Evolutionary conservation across 1,140 invertebrate genomes (phyloP).

Genomic region (Stenopsyche tienmushanensis): DNA sequence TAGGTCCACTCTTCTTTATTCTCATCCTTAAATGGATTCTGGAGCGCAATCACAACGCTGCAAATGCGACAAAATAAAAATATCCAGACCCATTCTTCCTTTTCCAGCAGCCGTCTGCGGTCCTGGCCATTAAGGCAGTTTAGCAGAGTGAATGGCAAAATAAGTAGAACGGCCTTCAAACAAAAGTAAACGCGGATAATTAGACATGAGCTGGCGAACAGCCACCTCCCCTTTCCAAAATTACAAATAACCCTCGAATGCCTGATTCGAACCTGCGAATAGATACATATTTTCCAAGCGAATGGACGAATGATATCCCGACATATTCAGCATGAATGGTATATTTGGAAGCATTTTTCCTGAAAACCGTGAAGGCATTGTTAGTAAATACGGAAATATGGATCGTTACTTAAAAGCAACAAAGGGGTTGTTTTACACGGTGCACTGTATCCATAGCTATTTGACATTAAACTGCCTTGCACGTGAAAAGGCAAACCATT

Average conservation of each 20-base stretch:
- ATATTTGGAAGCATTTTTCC: background rate
- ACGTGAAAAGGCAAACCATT: too few relatives aligned
- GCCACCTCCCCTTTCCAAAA: background rate
- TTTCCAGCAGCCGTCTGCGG: too few relatives aligned
- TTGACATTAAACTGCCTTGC: too few relatives aligned
- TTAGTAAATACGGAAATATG: background rate
- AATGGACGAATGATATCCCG: background rate
- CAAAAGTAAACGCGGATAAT: background rate
- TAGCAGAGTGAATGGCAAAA: background rate
- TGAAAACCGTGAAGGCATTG: background rate
- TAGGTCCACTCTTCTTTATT: too few relatives aligned
- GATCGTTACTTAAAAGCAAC: too few relatives aligned
- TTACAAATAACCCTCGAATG: background rate
- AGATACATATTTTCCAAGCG: background rate
- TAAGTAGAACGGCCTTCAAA: background rate
- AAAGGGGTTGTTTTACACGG: too few relatives aligned
- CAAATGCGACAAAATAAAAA: conserved; percentile 2
- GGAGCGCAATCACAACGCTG: too few relatives aligned
- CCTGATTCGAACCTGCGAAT: background rate
- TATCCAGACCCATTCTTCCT: too few relatives aligned
- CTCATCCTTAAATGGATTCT: too few relatives aligned
- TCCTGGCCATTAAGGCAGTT: background rate
- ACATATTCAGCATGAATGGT: background rate
- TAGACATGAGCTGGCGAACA: background rate
- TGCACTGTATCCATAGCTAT: too few relatives aligned